Conservation (phyloP, 2,888 invertebrate genomes). For the Druceiella hillmani region DNA sequence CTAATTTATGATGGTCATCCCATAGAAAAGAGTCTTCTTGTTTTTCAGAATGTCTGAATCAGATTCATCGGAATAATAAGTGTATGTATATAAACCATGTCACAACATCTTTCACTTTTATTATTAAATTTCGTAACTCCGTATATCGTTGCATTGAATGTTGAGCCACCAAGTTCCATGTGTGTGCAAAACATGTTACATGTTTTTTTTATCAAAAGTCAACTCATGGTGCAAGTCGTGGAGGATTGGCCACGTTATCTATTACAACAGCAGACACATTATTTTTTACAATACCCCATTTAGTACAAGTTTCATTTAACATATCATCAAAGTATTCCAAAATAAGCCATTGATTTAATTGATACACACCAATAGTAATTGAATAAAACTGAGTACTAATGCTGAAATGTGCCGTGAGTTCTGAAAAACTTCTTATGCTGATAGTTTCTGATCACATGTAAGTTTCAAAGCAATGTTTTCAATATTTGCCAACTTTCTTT, state of each 20-base stretch:
- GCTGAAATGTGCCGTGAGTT: conserved; percentile 30
- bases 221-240: conserved; percentile 24
- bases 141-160: conserved; percentile 17
- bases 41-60: too few species aligned
- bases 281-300: conserved; percentile 24
- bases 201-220: conserved; percentile 28
- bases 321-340: conserved; percentile 27
- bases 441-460: conserved; percentile 5
- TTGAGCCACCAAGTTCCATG: conserved; percentile 30
- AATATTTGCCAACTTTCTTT: conserved; percentile 19
- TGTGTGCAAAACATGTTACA: conserved; percentile 31
- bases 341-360: conserved; percentile 29
- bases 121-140: conserved; percentile 22
- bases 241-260: conserved; percentile 28
- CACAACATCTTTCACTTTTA: conserved; percentile 26
- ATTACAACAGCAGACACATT: conserved; percentile 22
- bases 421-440: conserved; percentile 25
- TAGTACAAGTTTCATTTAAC: conserved; percentile 24
- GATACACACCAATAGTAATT: conserved; percentile 29
- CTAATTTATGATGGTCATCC: too few species aligned
- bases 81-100: conserved; percentile 28
- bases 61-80: conserved; percentile 18
- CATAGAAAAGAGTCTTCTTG: too few species aligned
- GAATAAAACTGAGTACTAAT: conserved; percentile 26
- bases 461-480: conserved; percentile 15